Conservation (phyloP, 2,888 invertebrate genomes). For the Drosophila tanythrix region DNA sequence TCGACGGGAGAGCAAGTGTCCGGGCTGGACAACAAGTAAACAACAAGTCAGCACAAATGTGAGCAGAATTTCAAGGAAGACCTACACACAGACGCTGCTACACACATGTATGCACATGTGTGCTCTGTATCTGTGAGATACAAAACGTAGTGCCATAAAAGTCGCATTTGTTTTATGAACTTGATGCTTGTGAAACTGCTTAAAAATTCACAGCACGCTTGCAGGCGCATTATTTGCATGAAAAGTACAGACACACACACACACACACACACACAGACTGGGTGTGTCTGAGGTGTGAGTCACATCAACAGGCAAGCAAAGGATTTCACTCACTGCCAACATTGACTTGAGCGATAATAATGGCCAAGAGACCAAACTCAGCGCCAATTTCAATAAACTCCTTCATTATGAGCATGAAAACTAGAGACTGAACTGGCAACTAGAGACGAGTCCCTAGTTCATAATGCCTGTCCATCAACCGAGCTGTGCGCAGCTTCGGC, state of each 20-base stretch:
- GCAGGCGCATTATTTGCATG: slow-evolving; percentile 75
- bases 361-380: slow-evolving; percentile 39
- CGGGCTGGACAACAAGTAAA: slow-evolving; percentile 43
- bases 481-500: slow-evolving; percentile 41
- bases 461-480: slow-evolving; percentile 48
- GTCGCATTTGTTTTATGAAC: slow-evolving; percentile 63
- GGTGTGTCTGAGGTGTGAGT: slow-evolving; percentile 17
- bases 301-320: slow-evolving; percentile 47
- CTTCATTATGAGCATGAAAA: slow-evolving; percentile 57
- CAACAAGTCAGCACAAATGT: slow-evolving; percentile 72
- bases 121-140: slow-evolving; percentile 53
- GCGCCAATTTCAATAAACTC: slow-evolving; percentile 73
- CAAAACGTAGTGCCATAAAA: slow-evolving; percentile 59
- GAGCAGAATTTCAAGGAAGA: slow-evolving; percentile 36
- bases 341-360: slow-evolving; percentile 53
- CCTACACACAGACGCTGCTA: neutral
- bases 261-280: slow-evolving; percentile 5
- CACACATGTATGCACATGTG: slow-evolving; percentile 5
- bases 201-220: slow-evolving; percentile 72
- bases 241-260: slow-evolving; percentile 18
- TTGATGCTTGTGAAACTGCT: slow-evolving; percentile 49
- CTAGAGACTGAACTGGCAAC: slow-evolving; percentile 1
- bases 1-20: slow-evolving; percentile 16
- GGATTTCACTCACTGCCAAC: slow-evolving; percentile 49
- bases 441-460: slow-evolving; percentile 3